Percentiles rank a stretch among this genome's conserved stretches.
phyloP scores from a whole-genome alignment of 2,113 vertebrate genomes.

The Erythrolamprus reginae region DNA sequence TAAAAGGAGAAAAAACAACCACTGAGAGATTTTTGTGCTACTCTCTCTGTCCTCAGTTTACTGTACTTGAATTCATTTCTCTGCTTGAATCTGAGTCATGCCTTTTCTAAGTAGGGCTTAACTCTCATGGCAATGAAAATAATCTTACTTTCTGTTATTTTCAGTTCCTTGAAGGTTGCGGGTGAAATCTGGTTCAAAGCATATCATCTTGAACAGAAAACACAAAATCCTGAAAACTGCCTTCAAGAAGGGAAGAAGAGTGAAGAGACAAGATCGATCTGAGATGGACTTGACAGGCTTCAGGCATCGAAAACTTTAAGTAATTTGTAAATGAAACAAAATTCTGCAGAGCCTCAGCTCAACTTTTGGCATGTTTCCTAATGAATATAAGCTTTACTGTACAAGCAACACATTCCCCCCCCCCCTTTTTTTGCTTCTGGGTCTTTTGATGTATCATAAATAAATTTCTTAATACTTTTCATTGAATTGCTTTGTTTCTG shows the following conservation, averaged over 20 bases:
- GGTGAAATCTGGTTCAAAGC: neutral
- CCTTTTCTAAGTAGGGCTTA: neutral
- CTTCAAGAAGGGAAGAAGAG: neutral
- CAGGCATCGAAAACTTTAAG: neutral
- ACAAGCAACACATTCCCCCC: neutral
- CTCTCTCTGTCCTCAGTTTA: neutral
- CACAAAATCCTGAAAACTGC: neutral
- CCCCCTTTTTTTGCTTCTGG: too few species aligned
- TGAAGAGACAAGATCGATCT: neutral
- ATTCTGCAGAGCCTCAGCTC: neutral
- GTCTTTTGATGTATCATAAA: too few species aligned
- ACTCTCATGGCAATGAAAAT: neutral
- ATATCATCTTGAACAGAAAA: neutral
- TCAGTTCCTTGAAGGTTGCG: neutral
- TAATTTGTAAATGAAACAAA: neutral
- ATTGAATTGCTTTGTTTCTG: too few species aligned
- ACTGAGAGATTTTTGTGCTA: neutral
- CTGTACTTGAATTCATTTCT: neutral
- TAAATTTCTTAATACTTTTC: too few species aligned
- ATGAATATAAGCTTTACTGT: neutral
- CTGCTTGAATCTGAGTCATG: neutral
- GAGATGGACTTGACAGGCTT: neutral
- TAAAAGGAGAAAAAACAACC: neutral
- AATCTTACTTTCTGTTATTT: neutral
- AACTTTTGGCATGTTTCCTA: neutral